Evolutionary conservation across 1,140 invertebrate species (phyloP), one percentile per base, ranked within the genome.

Genomic region (Heliothis subflexa): DNA sequence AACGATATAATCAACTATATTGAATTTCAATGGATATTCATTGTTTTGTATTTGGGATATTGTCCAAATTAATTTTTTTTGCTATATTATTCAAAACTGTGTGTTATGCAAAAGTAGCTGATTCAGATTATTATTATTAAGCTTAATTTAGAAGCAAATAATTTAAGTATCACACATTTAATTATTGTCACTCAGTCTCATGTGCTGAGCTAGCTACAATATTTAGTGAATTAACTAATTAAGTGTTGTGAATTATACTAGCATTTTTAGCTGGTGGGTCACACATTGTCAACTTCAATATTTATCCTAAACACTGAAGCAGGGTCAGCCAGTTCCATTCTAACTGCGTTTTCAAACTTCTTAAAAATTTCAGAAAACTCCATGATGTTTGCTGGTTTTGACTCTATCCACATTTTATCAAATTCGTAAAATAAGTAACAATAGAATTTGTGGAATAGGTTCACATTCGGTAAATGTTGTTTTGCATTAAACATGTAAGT

Each of bases 401-500:
- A 97, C 76, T 97, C 96, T 62, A 99, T 96, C 99, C 99, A 99
- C 90, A 98, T 97, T 84, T 97, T 97, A 93, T 99, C 98, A 95
- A 99, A 99, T 89, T 99, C 97, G 87, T 97, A 98, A 94, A 99
- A 98, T 52, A 99, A 94, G 91, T 98, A 99, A 94, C 98, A 98
- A 95, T 99, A 99, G 86, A 99, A 97, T 88, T 97, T 97, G 95
- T 99, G 98, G 95, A 99, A 99, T 90, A 97, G 96, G 88, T 97
- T 96, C 47, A 99, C 93, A 21, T 93, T 96, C 59, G 96, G 97
- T 81, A 97, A 89, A 74, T 95, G 95, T 83, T 96, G 96, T n/a
- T 96, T 96, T 61, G 96, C 95, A 95, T 99, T 99, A 91, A 98
- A 99, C 91, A 99, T 97, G 91, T 99, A 99, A 45, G 97, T 97